A percentile compares a stretch with the other conserved stretches of the same genome.
Conservation (phyloP, 2,888 invertebrate genomes). For the Apoda limacodes region DNA sequence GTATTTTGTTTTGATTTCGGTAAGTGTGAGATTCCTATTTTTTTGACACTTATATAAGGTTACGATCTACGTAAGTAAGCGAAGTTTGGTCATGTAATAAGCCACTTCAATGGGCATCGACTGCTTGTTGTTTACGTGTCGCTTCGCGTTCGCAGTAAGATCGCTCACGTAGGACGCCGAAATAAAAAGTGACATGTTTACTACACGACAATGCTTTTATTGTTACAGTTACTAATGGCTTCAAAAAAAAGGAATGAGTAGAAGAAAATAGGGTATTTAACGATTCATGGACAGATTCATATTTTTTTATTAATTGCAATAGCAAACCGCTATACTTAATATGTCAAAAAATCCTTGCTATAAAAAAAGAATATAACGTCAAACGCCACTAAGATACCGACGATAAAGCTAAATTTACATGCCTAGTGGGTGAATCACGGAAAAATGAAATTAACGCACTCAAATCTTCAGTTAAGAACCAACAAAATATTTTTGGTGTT, state of each 20-base stretch:
- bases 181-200: too few relatives aligned
- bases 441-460: constrained; percentile 8
- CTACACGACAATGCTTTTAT: too few relatives aligned
- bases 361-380: constrained; percentile 8
- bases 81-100: too few relatives aligned
- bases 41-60: too few relatives aligned
- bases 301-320: constrained; percentile 12
- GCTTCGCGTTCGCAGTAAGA: too few relatives aligned
- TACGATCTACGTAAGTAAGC: too few relatives aligned
- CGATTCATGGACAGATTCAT: constrained; percentile 13
- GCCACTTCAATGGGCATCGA: too few relatives aligned
- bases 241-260: constrained; percentile 12
- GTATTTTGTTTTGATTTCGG: too few relatives aligned
- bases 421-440: constrained; percentile 3
- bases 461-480: constrained; percentile 7
- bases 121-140: too few relatives aligned
- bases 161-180: too few relatives aligned
- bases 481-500: constrained; percentile 6
- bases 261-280: constrained; percentile 18
- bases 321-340: constrained; percentile 11
- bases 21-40: too few relatives aligned
- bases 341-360: constrained; percentile 8
- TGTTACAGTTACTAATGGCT: too few relatives aligned
- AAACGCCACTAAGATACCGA: constrained; percentile 8
- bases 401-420: constrained; percentile 9